Percentiles rank a stretch among this genome's conserved stretches.
Conservation (phyloP, 2,888 invertebrate genomes). For the Lapara coniferarum region DNA sequence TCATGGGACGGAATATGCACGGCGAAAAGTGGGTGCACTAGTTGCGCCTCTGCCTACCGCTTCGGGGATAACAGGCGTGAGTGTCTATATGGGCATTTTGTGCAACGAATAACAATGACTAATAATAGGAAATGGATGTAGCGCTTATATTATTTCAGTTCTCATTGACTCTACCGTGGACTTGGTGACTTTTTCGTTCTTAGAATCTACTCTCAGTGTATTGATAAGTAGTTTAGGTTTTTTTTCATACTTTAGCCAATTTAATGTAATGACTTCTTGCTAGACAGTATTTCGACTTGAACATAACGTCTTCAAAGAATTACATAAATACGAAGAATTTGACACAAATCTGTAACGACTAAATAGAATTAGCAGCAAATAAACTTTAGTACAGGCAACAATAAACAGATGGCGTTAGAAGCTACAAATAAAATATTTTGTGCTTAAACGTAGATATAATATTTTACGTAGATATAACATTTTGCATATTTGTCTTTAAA, state of each 20-base stretch:
- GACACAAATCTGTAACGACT: background rate
- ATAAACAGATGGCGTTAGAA: slow-evolving; percentile 7
- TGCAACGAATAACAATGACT: background rate
- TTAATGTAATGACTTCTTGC: background rate
- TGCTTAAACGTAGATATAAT: background rate
- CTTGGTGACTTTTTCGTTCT: background rate
- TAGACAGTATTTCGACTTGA: background rate
- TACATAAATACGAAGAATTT: background rate
- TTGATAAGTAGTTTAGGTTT: background rate
- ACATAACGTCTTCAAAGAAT: background rate
- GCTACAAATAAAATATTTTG: background rate
- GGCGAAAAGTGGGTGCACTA: too few species aligned
- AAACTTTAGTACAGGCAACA: background rate
- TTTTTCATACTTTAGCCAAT: background rate
- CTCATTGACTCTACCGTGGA: background rate
- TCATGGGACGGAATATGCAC: too few species aligned
- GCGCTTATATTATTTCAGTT: background rate
- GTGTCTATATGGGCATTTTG: too few species aligned
- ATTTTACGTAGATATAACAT: background rate
- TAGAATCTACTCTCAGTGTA: background rate
- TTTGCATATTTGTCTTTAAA: background rate
- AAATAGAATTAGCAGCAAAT: background rate
- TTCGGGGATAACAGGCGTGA: too few species aligned
- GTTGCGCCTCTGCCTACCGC: too few species aligned
- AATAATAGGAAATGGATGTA: background rate